These are phyloP conservation scores for Peromyscus californicus DNA, from an alignment of 2,113 vertebrate species.

Conservation along the genomic window DNA sequence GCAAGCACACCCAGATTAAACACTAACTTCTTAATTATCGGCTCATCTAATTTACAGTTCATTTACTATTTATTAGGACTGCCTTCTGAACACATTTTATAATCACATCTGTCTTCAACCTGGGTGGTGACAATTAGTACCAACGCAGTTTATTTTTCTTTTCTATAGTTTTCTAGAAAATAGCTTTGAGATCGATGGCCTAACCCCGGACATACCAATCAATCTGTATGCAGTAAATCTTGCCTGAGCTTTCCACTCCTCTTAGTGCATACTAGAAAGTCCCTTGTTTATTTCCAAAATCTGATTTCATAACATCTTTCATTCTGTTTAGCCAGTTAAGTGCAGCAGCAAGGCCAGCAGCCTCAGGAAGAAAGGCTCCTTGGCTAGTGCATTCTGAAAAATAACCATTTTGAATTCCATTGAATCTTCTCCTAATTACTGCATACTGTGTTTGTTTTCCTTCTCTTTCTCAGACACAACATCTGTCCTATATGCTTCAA, in stretches of 20 bases:
- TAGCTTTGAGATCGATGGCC: slow-evolving; percentile 28
- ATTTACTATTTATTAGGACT: slow-evolving; percentile 78
- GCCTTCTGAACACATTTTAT: slow-evolving; percentile 27
- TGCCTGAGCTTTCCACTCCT: not conserved
- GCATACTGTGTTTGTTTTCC: not conserved
- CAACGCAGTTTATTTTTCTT: not conserved
- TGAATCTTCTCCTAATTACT: not conserved
- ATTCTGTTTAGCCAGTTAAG: not conserved
- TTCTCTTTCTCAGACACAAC: slow-evolving; percentile 69
- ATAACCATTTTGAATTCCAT: not conserved
- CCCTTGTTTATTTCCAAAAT: slow-evolving; percentile 39
- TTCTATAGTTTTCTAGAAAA: slow-evolving; percentile 56
- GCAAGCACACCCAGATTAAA: slow-evolving; percentile 15
- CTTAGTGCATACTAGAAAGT: not conserved
- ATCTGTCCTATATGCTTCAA: slow-evolving; percentile 74
- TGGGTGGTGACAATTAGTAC: slow-evolving; percentile 33
- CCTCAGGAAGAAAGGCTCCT: not conserved
- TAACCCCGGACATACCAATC: slow-evolving; percentile 25
- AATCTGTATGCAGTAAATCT: slow-evolving; percentile 43
- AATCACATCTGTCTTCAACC: slow-evolving; percentile 59
- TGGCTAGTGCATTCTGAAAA: not conserved
- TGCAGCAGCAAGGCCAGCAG: not conserved
- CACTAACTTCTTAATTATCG: slow-evolving; percentile 55
- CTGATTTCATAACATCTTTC: slow-evolving; percentile 26
- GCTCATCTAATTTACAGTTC: slow-evolving; percentile 76